phyloP scores from a whole-genome alignment of 2,113 vertebrate genomes.

The Bufo gargarizans region DNA sequence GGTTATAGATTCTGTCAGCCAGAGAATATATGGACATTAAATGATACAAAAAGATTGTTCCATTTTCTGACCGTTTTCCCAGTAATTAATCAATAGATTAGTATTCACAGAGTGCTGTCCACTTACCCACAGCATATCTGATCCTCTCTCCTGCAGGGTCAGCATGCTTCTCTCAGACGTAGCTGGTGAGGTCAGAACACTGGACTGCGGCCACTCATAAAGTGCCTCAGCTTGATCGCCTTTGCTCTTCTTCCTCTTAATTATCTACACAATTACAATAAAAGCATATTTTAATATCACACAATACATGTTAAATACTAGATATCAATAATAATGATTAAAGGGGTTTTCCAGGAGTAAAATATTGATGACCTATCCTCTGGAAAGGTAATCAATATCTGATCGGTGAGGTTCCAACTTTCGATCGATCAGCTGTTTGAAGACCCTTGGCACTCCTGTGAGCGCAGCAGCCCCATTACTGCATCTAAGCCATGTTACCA shows the following conservation, averaged over 20 bases:
- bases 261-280: constrained; percentile 76
- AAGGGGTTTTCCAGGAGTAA: not conserved
- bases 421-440: too few relatives aligned
- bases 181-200: constrained; percentile 67
- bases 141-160: constrained; percentile 65
- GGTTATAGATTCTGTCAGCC: not conserved
- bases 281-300: not conserved
- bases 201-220: constrained; percentile 76
- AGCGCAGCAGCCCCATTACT: too few relatives aligned
- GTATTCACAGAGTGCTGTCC: not conserved
- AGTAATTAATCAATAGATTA: constrained; percentile 5
- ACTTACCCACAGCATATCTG: constrained; percentile 85
- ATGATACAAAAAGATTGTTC: not conserved
- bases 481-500: too few relatives aligned
- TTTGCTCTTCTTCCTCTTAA: constrained; percentile 86
- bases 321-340: not conserved
- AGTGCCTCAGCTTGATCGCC: constrained; percentile 77
- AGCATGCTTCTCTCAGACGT: constrained; percentile 68
- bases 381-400: too few relatives aligned
- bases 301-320: not conserved
- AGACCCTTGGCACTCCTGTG: too few relatives aligned
- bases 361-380: too few relatives aligned
- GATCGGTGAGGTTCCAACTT: too few relatives aligned
- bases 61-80: not conserved
- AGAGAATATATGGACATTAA: not conserved